These are phyloP conservation scores for Neosilurus mollespiculum DNA, from an alignment of 2,797 vertebrate genomes.

Conservation along the genomic window DNA sequence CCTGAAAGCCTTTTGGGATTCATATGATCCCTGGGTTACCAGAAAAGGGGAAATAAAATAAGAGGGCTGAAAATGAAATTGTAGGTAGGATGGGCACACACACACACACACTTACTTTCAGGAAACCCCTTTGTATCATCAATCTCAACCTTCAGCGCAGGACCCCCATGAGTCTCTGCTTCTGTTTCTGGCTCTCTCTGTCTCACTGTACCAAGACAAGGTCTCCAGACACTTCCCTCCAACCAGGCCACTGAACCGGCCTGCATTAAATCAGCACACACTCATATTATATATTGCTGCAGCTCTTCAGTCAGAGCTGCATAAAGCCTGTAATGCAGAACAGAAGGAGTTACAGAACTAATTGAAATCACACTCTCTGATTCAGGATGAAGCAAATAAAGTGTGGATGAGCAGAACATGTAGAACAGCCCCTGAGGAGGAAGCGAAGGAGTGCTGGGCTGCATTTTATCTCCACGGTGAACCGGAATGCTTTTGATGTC, in stretches of 20 bases:
- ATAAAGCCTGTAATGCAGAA: conserved; percentile 15
- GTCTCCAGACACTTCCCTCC: conserved; percentile 72
- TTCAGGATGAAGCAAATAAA: conserved; percentile 35
- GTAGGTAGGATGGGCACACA: conserved; percentile 51
- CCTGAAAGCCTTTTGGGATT: conserved; percentile 60
- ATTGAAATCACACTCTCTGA: conserved; percentile 39
- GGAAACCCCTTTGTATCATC: conserved; percentile 68
- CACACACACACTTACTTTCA: conserved; percentile 24
- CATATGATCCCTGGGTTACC: conserved; percentile 59
- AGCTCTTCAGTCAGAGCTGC: conserved; percentile 40
- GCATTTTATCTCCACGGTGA: conserved; percentile 48
- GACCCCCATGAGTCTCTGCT: conserved; percentile 69
- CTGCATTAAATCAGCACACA: conserved; percentile 72
- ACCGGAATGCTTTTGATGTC: conserved; percentile 52
- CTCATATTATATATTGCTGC: conserved; percentile 57
- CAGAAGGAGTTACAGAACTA: conserved; percentile 13
- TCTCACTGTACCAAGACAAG: conserved; percentile 70
- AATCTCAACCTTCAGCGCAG: conserved; percentile 73
- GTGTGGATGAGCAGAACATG: conserved; percentile 27
- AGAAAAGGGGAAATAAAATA: conserved; percentile 66
- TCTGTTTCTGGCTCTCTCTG: conserved; percentile 65
- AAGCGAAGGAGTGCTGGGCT: conserved; percentile 17
- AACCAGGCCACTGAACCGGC: conserved; percentile 66
- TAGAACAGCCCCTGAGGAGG: conserved; percentile 21
- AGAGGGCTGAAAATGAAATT: conserved; percentile 60